phyloP scores from a whole-genome alignment of 2,797 vertebrate genomes.

The Propithecus deckenii region DNA sequence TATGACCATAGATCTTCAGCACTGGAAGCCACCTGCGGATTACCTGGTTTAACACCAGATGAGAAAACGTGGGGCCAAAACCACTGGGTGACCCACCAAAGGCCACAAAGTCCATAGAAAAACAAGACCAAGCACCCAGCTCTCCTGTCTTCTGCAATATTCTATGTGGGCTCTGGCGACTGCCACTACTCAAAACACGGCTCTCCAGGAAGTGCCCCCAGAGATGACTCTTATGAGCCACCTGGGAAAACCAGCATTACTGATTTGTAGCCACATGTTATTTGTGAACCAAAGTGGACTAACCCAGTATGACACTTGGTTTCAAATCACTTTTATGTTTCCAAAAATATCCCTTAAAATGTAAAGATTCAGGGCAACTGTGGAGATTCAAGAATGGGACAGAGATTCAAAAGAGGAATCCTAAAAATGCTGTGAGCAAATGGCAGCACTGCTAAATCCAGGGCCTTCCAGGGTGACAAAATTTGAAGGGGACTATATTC shows the following conservation, averaged over 20 bases:
- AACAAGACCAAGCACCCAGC: background rate
- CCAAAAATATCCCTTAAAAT: conserved; percentile 27
- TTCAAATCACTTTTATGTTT: conserved; percentile 21
- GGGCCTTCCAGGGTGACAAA: background rate
- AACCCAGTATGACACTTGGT: background rate
- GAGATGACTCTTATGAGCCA: background rate
- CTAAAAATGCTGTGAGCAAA: background rate
- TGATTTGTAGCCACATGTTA: background rate
- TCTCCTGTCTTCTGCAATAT: background rate
- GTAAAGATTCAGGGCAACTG: background rate
- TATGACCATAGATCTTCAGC: background rate
- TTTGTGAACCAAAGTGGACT: background rate
- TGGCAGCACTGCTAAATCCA: background rate
- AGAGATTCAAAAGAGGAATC: background rate
- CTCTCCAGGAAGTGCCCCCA: background rate
- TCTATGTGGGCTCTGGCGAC: background rate
- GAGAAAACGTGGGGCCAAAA: background rate
- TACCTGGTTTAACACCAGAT: background rate
- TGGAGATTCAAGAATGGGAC: background rate
- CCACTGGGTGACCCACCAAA: background rate
- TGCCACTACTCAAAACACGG: background rate
- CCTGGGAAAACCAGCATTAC: background rate
- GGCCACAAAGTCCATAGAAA: background rate
- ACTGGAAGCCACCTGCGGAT: background rate
- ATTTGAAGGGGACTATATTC: background rate